Base-by-base conservation (phyloP, 2,888 invertebrate genomes). In the Enchytraeus crypticus region DNA sequence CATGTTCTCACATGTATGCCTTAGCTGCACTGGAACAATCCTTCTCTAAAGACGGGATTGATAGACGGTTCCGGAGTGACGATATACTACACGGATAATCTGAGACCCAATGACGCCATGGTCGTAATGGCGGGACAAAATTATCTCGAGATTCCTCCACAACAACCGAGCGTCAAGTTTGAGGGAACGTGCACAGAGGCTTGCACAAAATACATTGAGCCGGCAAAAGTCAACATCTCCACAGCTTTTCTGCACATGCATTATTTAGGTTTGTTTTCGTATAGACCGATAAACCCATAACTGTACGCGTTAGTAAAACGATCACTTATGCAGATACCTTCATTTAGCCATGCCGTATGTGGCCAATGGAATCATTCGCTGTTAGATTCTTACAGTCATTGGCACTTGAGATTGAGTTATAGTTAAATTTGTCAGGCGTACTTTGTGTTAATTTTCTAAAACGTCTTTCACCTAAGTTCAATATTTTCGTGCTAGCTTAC, bases 1-100 rank as follows among this genome's bases (percentile, higher is more conserved):
- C n/a, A n/a, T n/a, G n/a, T n/a, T n/a, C n/a, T n/a, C n/a, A n/a
- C n/a, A n/a, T n/a, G n/a, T n/a, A n/a, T n/a, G n/a, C n/a, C n/a
- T n/a, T n/a, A n/a, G 61, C 26, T 61, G 23, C 61, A 61, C 53
- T 61, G 61, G 61, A 61, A 61, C 61, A 61, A 61, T 30, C 51
- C 57, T n/a, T 29, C n/a, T 11, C 34, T 3, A 26, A 14, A 3
- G 8, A 14, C 21, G 21, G 51, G 34, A 34, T 57, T 14, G 3
- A 43, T n/a, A n/a, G 61, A 61, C 51, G 27, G 27, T 38, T 61
- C 61, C 21, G 61, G 61, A 26, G 34, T 61, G 57, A 57, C 26
- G 43, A 32, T 61, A n/a, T 43, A 38, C 45, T 43, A 57, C 30
- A 57, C 56, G 29, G 14, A 5, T 8, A 49, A 30, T 5, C 61